Conservation (phyloP, 2,888 invertebrate species). For the Drosophila buzzatii region DNA sequence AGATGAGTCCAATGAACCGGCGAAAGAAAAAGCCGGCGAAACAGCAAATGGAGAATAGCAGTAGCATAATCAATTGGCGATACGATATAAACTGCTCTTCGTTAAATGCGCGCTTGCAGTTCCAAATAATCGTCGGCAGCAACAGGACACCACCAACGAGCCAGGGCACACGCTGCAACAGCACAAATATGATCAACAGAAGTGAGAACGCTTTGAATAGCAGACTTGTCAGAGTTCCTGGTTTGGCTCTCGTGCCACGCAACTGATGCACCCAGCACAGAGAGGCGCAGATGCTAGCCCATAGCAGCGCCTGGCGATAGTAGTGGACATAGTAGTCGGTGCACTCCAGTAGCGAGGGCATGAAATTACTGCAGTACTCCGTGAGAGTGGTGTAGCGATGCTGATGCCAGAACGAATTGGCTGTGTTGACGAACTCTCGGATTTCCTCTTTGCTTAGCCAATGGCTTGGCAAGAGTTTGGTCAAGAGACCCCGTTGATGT, state of each 20-base stretch:
- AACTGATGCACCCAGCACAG: constrained; percentile 90
- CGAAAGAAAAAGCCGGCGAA: constrained; percentile 69
- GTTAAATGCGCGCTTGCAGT: constrained; percentile 34
- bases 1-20: constrained; percentile 65
- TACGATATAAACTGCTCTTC: not conserved
- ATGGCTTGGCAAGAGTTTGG: constrained; percentile 33
- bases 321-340: constrained; percentile 94
- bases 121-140: constrained; percentile 86
- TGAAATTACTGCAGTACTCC: constrained; percentile 87
- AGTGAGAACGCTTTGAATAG: not conserved
- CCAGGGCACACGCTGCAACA: constrained; percentile 88
- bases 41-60: constrained; percentile 60
- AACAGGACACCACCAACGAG: constrained; percentile 88
- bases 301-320: constrained; percentile 89
- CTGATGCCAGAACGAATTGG: constrained; percentile 24
- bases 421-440: constrained; percentile 35
- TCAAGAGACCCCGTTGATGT: constrained; percentile 67
- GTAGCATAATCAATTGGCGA: constrained; percentile 74
- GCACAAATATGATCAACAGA: constrained; percentile 67
- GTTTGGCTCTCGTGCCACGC: constrained; percentile 26
- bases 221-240: not conserved
- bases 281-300: constrained; percentile 88
- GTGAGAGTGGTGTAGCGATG: constrained; percentile 77
- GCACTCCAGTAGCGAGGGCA: constrained; percentile 89
- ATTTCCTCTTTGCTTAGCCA: constrained; percentile 52